Evolutionary conservation across 2,113 vertebrate genomes (phyloP).

Genomic region (Nannospalax galili): DNA sequence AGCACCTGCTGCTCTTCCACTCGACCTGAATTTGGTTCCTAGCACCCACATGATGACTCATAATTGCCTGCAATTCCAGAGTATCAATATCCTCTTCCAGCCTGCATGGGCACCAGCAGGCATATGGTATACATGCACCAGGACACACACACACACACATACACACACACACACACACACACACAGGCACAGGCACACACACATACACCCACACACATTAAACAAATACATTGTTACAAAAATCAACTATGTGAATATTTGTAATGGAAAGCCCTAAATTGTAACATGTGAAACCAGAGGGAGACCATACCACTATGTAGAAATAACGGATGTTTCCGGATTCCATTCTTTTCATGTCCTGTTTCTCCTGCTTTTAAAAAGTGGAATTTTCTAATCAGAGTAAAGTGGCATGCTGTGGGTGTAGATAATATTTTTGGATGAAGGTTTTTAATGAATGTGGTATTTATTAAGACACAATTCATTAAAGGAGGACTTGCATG

Average conservation of each 20-base stretch:
- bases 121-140: no score
- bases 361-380: constrained; percentile 82
- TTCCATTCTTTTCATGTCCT: constrained; percentile 59
- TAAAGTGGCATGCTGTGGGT: constrained; percentile 69
- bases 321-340: constrained; percentile 65
- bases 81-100: no score
- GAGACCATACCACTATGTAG: constrained; percentile 46
- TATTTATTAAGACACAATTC: constrained; percentile 84
- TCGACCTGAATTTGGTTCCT: no score
- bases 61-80: no score
- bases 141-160: no score
- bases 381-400: constrained; percentile 83
- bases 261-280: constrained; percentile 36
- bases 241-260: background rate
- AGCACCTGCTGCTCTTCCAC: no score
- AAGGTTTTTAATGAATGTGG: constrained; percentile 81
- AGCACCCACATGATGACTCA: no score
- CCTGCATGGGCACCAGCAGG: no score
- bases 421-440: constrained; percentile 79
- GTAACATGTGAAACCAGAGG: background rate
- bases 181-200: background rate
- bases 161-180: no score
- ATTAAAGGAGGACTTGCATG: constrained; percentile 78
- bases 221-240: background rate
- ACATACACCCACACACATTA: background rate